Base-by-base conservation (phyloP, 2,797 vertebrate species). In the Holocentrus rufus region DNA sequence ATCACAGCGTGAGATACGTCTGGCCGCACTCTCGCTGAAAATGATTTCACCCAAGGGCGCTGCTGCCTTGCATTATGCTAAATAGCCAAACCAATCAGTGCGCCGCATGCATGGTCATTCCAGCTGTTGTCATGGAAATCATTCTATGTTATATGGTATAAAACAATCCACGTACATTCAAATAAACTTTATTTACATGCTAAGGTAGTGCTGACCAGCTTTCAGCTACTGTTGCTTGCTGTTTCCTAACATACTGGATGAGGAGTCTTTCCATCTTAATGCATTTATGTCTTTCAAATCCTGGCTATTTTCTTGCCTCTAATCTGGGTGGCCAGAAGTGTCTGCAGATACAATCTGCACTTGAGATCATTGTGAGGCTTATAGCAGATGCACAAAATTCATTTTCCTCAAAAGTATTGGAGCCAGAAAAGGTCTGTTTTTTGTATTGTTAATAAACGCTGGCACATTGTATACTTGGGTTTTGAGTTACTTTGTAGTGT, bases 51-150 rank as follows among this genome's bases (percentile, higher is more conserved):
- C 68, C 69, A 36, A 23, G 49, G 64, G 55, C 58, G 63, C 65
- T 80, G 42, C 55, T 79, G 75, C 71, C 62, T 74, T 57, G 68
- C 23, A 39, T 80, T 74, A 76, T 74, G 62, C 52, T 57, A 75
- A 83, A 67, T 2, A 80, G 42, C 83, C 70, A 55, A 74, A 63
- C 5, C 55, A 77, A 63, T 83, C 47, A 56, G 22, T 46, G 44
- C 60, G 44, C n/a, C 13, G 4, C 66, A 54, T 56, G 44, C 52
- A 58, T 25, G 22, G 25, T 54, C 58, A 67, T 27, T 6, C 34
- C 55, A 7, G 25, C 53, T 68, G 68, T 46, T 76, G 64, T 67
- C 47, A 70, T 47, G 59, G 73, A 80, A 65, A 82, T 77, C 1
- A 25, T 68, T 73, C 64, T 11, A 25, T 27, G 54, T 34, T 17